phyloP scores from a whole-genome alignment of 2,888 invertebrate genomes.

The Clepsis dumicolana region DNA sequence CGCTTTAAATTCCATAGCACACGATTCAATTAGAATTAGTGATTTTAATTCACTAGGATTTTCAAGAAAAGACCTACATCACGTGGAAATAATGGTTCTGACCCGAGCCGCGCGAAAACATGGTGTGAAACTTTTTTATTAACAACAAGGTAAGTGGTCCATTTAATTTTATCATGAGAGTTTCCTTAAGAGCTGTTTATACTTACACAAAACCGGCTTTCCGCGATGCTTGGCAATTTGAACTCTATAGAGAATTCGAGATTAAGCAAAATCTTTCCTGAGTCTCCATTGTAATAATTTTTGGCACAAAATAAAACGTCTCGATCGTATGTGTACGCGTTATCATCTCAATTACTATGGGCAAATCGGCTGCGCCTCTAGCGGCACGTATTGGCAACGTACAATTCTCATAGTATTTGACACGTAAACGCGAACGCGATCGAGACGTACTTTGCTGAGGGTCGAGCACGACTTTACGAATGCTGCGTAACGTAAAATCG shows the following conservation, averaged over 20 bases:
- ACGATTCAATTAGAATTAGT: too few relatives aligned
- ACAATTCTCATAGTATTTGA: too few relatives aligned
- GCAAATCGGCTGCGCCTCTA: too few relatives aligned
- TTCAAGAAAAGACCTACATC: constrained; percentile 16
- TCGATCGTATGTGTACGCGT: too few relatives aligned
- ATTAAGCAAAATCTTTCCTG: constrained; percentile 27
- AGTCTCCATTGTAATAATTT: too few relatives aligned
- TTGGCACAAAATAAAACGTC: too few relatives aligned
- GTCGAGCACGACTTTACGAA: too few relatives aligned
- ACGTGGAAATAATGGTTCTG: constrained; percentile 19
- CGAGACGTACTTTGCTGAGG: too few relatives aligned
- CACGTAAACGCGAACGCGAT: too few relatives aligned
- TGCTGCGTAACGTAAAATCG: too few relatives aligned
- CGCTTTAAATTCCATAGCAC: constrained; percentile 8
- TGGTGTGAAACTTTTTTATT: constrained; percentile 32
- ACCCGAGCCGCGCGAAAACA: constrained; percentile 29
- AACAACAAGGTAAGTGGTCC: constrained; percentile 37
- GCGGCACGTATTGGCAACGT: too few relatives aligned
- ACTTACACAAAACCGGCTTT: constrained; percentile 31
- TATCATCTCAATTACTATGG: too few relatives aligned
- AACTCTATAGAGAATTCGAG: constrained; percentile 27
- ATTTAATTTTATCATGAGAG: constrained; percentile 32
- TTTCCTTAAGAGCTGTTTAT: constrained; percentile 30
- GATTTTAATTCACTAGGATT: constrained; percentile 29
- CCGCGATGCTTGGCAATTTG: constrained; percentile 33